A percentile compares a stretch with the other conserved stretches of the same genome.
Evolutionary conservation across 2,888 invertebrate genomes (phyloP).

Genomic region (Drosophila engyochracea): DNA sequence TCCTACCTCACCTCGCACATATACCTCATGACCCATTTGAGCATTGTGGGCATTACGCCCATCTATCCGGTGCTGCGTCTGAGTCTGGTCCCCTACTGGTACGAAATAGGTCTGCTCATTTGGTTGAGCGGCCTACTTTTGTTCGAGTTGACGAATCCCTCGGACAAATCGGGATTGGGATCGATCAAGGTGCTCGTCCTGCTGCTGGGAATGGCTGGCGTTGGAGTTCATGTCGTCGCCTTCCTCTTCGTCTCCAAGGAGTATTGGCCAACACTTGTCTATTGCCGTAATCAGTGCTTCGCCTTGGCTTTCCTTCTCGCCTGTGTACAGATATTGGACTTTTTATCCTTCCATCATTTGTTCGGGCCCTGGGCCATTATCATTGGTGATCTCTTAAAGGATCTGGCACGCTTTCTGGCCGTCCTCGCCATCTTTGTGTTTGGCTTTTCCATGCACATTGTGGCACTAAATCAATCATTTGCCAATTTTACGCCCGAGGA

Average conservation of each 20-base stretch:
- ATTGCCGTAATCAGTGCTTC: slow-evolving; percentile 98
- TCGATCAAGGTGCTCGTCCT: slow-evolving; percentile 96
- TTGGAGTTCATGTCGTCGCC: slow-evolving; percentile 94
- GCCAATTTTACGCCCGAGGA: slow-evolving; percentile 89
- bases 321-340: slow-evolving; percentile 98
- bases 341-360: slow-evolving; percentile 98
- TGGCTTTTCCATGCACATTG: slow-evolving; percentile 98
- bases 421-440: slow-evolving; percentile 99
- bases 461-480: slow-evolving; percentile 98
- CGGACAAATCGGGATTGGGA: slow-evolving; percentile 98
- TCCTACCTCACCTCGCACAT: slow-evolving; percentile 99
- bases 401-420: slow-evolving; percentile 97
- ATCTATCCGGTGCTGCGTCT: slow-evolving; percentile 93
- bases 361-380: slow-evolving; percentile 99
- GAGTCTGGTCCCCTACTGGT: slow-evolving; percentile 95
- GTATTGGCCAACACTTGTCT: slow-evolving; percentile 95
- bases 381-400: slow-evolving; percentile 97
- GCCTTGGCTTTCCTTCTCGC: slow-evolving; percentile 97
- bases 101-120: slow-evolving; percentile 97
- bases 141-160: slow-evolving; percentile 98
- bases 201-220: slow-evolving; percentile 95
- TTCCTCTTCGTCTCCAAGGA: slow-evolving; percentile 89
- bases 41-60: slow-evolving; percentile 95
- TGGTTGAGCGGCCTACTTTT: slow-evolving; percentile 98
- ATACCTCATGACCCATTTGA: slow-evolving; percentile 97